Base-by-base conservation (phyloP, 2,797 vertebrate species). In the Enteromius viviparus region DNA sequence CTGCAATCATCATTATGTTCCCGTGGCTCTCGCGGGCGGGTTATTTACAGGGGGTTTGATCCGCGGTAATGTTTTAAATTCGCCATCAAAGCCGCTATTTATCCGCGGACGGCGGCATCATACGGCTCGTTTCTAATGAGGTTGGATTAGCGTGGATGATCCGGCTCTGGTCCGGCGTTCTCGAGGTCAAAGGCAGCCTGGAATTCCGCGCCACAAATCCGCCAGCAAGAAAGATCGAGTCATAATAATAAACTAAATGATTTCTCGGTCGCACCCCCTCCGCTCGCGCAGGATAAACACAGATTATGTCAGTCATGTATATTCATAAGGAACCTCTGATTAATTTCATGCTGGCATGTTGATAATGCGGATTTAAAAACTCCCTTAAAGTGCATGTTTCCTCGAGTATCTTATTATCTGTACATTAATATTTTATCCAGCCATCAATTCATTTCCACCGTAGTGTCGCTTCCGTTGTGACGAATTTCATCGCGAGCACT, bases 91-190 rank as follows among this genome's bases (percentile, higher is more conserved):
- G 89, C 91, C 82, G 89, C 89, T 90, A 91, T 90, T 92, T 92
- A 90, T 89, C 89, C 80, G 1, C n/a, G 2, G 49, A 53, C 74
- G 89, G 89, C 76, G 89, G 94, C 96, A 95, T 96, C 95, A 94
- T 94, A 90, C 90, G 94, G 95, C 94, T 95, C 88, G 91, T 94
- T 94, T 94, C 94, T 96, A 95, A 92, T 94, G 94, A 95, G 95
- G 91, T 87, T 92, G 94, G 96, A 96, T 97, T 96, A 97, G 91
- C 78, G 86, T 81, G 95, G 96, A 96, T 97, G 95, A 97, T 96
- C 96, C 91, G n/a, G 58, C 92, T 89, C 89, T 87, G 89, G 91
- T 92, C 91, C 89, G 87, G 83, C 74, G 85, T 88, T 88, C 86
- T 65, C 80, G 87, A 91, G 87, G 87, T 89, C 89, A 91, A 89